Evolutionary conservation across 23 tunicate species (phyloP), one percentile per base, ranked within the genome.

Genomic region (Trididemnum miniatum): DNA sequence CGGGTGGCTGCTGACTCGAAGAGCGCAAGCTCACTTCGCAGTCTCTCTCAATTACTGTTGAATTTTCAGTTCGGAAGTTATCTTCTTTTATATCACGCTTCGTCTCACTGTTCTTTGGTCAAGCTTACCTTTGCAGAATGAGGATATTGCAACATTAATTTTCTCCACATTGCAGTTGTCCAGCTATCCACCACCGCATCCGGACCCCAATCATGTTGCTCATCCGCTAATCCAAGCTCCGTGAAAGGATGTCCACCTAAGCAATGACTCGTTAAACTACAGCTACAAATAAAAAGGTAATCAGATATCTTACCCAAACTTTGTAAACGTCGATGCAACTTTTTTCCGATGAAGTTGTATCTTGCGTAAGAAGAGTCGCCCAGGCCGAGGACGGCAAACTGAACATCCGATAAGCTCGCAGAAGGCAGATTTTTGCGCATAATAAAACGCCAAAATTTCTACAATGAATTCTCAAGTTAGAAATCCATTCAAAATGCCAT

Each of bases 131-230:
- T 31, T 26, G 4, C 54, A 38, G 79, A 26, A 9, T 77, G 31
- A 2, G 98, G 98, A 59, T 79, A 80, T 3, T 59, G 0, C 37
- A 35, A 12, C 1, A 84, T 54, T 1, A 93, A 76, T 34, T 20
- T 69, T 27, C 52, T 51, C 98, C 98, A 93, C 87, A 93, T 65
- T 50, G 54, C 75, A 15, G 80, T 81, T 30, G 49, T 32, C 98
- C 98, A 93, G 1, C 80, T 71, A 63, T 93, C 98, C 20, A 93
- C 81, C 75, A 82, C 92, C 0, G 89, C 89, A 82, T 93, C 98
- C 2, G 86, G 66, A 15, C 98, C 98, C 98, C 98, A 93, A n/a
- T 93, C 98, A 72, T 93, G 98, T 76, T 93, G 98, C 71, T 93
- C 98, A 80, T 93, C 98, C 0, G 98, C 98, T 23, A 93, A 75